Percentiles rank a stretch among this genome's conserved stretches.
Evolutionary conservation across 1,140 invertebrate genomes (phyloP).

Genomic region (Drosophila aff.): DNA sequence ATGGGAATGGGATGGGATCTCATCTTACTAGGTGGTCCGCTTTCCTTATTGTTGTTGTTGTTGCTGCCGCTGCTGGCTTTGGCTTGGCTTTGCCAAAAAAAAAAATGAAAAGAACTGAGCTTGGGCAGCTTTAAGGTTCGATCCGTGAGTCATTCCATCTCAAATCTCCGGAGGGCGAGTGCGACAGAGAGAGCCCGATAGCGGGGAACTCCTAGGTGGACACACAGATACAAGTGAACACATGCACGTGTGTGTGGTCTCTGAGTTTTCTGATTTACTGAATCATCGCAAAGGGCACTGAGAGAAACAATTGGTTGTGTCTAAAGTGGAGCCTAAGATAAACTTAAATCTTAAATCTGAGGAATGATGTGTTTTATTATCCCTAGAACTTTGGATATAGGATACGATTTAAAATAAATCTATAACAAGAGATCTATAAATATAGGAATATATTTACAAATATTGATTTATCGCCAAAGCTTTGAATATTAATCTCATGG

Average conservation of each 20-base stretch:
- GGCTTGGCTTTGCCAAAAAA: conserved; percentile 66
- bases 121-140: conserved; percentile 51
- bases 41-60: conserved; percentile 27
- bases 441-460: too few species aligned
- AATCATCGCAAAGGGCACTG: conserved; percentile 54
- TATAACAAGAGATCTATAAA: too few species aligned
- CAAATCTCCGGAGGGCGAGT: conserved; percentile 31
- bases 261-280: conserved; percentile 64
- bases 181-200: conserved; percentile 22
- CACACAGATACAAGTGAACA: conserved; percentile 29
- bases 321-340: too few species aligned
- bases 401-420: too few species aligned
- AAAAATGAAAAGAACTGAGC: conserved; percentile 12
- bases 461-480: too few species aligned
- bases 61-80: conserved; percentile 1
- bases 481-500: too few species aligned
- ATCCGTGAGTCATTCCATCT: conserved; percentile 53
- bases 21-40: conserved; percentile 51
- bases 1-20: conserved; percentile 27
- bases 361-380: too few species aligned
- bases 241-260: conserved; percentile 70
- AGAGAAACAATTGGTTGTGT: conserved; percentile 1
- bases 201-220: conserved; percentile 74
- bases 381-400: too few species aligned
- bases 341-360: too few species aligned